Evolutionary conservation across 1,140 invertebrate genomes (phyloP).

Genomic region (Papilio polytes): DNA sequence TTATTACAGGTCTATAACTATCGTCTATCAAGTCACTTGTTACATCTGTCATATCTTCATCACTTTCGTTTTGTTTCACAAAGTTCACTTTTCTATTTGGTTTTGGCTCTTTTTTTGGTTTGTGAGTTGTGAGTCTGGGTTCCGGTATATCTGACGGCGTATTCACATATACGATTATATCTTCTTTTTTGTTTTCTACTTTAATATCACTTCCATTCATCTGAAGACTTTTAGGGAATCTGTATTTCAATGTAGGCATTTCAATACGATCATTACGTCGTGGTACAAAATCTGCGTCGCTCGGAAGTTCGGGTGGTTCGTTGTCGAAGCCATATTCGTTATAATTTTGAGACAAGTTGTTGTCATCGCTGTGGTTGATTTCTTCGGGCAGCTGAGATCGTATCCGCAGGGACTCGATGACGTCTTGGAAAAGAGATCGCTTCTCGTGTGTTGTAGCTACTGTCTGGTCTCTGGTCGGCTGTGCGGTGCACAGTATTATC

Average conservation of each 20-base stretch:
- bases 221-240: slow-evolving; percentile 68
- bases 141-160: slow-evolving; percentile 51
- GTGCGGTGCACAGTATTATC: slow-evolving; percentile 65
- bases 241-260: slow-evolving; percentile 74
- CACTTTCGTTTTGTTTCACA: slow-evolving; percentile 54
- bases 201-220: slow-evolving; percentile 49
- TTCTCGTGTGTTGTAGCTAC: slow-evolving; percentile 49
- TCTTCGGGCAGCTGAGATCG: slow-evolving; percentile 66
- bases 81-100: slow-evolving; percentile 49
- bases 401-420: slow-evolving; percentile 72
- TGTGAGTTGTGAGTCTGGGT: slow-evolving; percentile 55
- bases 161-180: slow-evolving; percentile 66
- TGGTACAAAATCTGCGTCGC: slow-evolving; percentile 67
- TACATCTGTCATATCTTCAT: slow-evolving; percentile 44
- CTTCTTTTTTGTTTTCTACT: slow-evolving; percentile 55
- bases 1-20: slow-evolving; percentile 59
- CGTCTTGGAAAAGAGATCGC: slow-evolving; percentile 72
- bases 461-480: slow-evolving; percentile 55
- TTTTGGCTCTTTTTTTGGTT: slow-evolving; percentile 59
- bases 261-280: slow-evolving; percentile 75
- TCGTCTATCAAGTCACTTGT: slow-evolving; percentile 35
- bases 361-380: slow-evolving; percentile 64
- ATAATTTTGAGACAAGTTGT: slow-evolving; percentile 64
- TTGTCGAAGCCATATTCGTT: slow-evolving; percentile 62
- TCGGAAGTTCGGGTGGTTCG: slow-evolving; percentile 62